These are phyloP conservation scores for Heterodera schachtii DNA, from an alignment of 1,140 invertebrate species.

Conservation along the genomic window DNA sequence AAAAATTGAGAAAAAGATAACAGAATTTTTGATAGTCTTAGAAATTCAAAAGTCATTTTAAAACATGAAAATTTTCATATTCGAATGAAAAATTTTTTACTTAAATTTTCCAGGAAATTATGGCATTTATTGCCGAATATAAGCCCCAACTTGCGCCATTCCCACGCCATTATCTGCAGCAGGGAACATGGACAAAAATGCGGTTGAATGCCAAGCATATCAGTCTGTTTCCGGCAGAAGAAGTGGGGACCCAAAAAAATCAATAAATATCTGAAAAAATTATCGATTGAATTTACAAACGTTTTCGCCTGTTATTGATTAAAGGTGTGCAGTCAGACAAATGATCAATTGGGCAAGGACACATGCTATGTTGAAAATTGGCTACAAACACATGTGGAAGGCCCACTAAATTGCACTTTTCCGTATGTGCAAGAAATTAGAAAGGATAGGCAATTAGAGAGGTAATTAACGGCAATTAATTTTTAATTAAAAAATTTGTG, in stretches of 20 bases:
- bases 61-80: too few species aligned
- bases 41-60: too few species aligned
- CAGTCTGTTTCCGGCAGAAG: conserved; percentile 31
- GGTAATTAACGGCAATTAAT: background rate
- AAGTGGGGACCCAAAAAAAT: background rate
- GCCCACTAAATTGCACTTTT: conserved; percentile 38
- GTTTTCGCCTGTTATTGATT: background rate
- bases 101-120: conserved; percentile 29
- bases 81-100: background rate
- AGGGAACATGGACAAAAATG: conserved; percentile 39
- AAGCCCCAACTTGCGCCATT: conserved; percentile 43
- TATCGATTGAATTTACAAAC: too few species aligned
- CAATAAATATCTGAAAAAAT: background rate
- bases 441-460: conserved; percentile 14
- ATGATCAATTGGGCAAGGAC: conserved; percentile 30
- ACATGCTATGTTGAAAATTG: conserved; percentile 38
- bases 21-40: too few species aligned
- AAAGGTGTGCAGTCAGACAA: conserved; percentile 28
- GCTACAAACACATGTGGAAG: conserved; percentile 35
- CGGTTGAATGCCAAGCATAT: conserved; percentile 32
- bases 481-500: too few species aligned
- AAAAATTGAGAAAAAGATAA: too few species aligned
- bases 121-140: conserved; percentile 38
- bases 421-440: conserved; percentile 36
- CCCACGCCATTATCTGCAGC: conserved; percentile 41